phyloP scores from a whole-genome alignment of 2,888 invertebrate genomes.

The Morinoia aosen region DNA sequence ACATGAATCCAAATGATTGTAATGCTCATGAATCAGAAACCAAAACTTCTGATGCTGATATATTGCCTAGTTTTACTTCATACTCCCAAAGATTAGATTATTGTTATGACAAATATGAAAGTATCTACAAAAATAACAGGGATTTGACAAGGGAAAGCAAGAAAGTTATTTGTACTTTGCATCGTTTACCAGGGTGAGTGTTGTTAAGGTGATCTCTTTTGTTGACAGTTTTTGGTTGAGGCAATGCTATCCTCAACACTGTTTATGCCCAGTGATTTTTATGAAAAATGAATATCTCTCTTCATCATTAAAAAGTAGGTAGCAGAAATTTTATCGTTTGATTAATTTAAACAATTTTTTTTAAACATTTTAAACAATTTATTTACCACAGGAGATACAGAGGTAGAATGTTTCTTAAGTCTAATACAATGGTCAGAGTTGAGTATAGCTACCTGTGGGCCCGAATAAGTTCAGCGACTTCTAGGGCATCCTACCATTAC shows the following conservation, averaged over 20 bases:
- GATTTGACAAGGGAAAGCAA: slow-evolving; percentile 25
- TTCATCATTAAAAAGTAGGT: background rate
- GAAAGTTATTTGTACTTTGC: slow-evolving; percentile 19
- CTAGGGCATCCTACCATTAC: no score
- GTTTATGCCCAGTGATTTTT: background rate
- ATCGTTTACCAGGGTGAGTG: slow-evolving; percentile 7
- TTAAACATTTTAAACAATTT: no score
- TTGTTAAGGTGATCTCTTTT: background rate
- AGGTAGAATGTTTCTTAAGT: no score
- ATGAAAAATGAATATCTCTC: background rate
- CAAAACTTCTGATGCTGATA: background rate
- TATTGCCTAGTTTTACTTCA: background rate
- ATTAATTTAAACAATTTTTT: no score
- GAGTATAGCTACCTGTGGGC: no score
- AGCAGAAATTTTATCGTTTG: background rate
- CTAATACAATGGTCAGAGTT: no score
- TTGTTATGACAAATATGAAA: slow-evolving; percentile 44
- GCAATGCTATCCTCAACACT: background rate
- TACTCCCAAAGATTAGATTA: background rate
- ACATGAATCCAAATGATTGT: background rate
- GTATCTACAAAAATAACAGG: slow-evolving; percentile 4
- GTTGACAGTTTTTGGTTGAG: background rate
- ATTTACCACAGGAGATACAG: no score
- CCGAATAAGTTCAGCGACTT: no score
- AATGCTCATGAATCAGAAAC: background rate